Evolutionary conservation across 1,140 invertebrate species (phyloP).

Genomic region (Macrotrachela quadricornifera): DNA sequence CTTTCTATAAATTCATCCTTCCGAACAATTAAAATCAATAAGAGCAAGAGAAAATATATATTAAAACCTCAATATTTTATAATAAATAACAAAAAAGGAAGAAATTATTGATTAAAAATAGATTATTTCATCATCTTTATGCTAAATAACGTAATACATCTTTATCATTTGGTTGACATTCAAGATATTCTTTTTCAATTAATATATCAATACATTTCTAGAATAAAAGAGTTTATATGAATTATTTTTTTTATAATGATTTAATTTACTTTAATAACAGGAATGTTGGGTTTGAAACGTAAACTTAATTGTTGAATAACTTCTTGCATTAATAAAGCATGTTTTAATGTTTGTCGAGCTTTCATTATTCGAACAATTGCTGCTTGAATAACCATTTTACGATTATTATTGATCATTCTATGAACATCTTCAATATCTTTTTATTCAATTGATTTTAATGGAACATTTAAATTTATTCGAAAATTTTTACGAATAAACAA

Average conservation of each 20-base stretch:
- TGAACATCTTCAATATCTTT: slow-evolving; percentile 88
- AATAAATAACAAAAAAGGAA: too few relatives aligned
- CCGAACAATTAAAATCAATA: too few relatives aligned
- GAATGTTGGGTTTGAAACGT: slow-evolving; percentile 88
- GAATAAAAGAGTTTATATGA: slow-evolving; percentile 23
- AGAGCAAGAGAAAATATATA: too few relatives aligned
- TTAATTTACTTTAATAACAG: slow-evolving; percentile 64
- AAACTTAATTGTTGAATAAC: slow-evolving; percentile 79
- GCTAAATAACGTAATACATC: slow-evolving; percentile 57
- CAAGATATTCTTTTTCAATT: slow-evolving; percentile 96
- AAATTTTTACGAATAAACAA: slow-evolving; percentile 73
- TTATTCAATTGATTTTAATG: slow-evolving; percentile 85
- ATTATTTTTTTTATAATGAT: background rate
- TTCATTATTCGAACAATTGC: slow-evolving; percentile 99
- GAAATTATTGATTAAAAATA: too few relatives aligned
- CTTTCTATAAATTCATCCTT: too few relatives aligned
- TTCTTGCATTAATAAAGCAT: slow-evolving; percentile 82
- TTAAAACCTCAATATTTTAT: too few relatives aligned
- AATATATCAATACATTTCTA: slow-evolving; percentile 98
- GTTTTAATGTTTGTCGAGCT: slow-evolving; percentile 80
- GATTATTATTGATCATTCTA: slow-evolving; percentile 93
- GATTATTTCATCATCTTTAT: too few relatives aligned
- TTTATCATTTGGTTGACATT: slow-evolving; percentile 82
- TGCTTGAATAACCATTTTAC: slow-evolving; percentile 87
- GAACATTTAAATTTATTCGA: slow-evolving; percentile 90